Evolutionary conservation across 2,113 vertebrate species (phyloP), one percentile per base, ranked within the genome.

Genomic region (Aphyosemion australe): DNA sequence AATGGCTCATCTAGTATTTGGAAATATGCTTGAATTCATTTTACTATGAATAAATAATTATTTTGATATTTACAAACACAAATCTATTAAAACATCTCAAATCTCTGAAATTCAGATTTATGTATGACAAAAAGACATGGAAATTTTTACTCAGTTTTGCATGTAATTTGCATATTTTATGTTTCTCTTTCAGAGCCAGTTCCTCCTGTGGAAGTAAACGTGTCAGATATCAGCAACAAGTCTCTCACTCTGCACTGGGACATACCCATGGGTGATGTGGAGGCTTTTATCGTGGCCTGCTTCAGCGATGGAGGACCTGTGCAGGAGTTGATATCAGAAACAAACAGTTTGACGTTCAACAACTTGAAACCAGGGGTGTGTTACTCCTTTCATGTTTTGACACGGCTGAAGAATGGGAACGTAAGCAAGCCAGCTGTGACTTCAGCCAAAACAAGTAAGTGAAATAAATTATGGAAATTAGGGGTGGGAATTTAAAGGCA

Each of bases 391-490:
- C 56, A 51, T 43, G 65, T 60, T 34, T 60, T 56, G 32, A 9
- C 41, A 39, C 48, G 53, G 1, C 37, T 60, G 41, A n/a, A 52
- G 13, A 51, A 58, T 31, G 19, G 46, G 13, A 62, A 20, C 0
- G 57, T 2, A 62, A 78, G 53, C 43, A 12, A 59, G 14, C 43
- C 65, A 12, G 3, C 18, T 43, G 16, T 11, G n/a, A 69, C 43
- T 50, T 12, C 60, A 55, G 31, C 14, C 11, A 10, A 1, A 34
- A 78, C 76, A 65, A 68, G 69, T 72, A 53, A 68, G 67, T 52
- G 0, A 19, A 68, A 37, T 6, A 34, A 53, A 21, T 6, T 14
- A 41, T 41, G 12, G 11, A 41, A 41, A 12, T 2, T 8, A 41
- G 11, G 8, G 2, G 11, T 32, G 32, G 7, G 32, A 7, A 32